Percentiles rank a stretch among this genome's conserved stretches.
Evolutionary conservation across 2,888 invertebrate genomes (phyloP).

Genomic region (Punctoribates punctum): DNA sequence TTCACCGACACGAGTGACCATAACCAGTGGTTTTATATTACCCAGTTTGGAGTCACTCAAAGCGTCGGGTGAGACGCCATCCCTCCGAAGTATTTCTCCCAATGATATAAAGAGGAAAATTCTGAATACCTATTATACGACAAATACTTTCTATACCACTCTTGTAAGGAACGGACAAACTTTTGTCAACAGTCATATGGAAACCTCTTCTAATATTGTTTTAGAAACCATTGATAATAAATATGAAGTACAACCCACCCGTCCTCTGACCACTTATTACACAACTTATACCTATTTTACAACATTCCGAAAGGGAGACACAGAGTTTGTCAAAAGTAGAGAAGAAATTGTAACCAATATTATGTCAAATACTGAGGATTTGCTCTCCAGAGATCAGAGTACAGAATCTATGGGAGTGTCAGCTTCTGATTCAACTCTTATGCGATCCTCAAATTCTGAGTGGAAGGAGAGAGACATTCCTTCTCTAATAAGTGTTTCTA

Average conservation of each 20-base stretch:
- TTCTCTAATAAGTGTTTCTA: not conserved
- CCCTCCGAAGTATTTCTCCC: not conserved
- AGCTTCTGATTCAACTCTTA: slow-evolving; percentile 67
- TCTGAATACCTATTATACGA: slow-evolving; percentile 51
- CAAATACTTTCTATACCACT: slow-evolving; percentile 59
- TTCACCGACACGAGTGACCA: slow-evolving; percentile 21
- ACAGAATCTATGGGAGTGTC: not conserved
- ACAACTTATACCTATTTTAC: slow-evolving; percentile 50
- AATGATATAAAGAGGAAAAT: slow-evolving; percentile 27
- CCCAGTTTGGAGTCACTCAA: slow-evolving; percentile 31
- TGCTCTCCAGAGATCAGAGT: not conserved
- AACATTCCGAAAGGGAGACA: slow-evolving; percentile 46
- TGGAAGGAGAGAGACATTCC: slow-evolving; percentile 50
- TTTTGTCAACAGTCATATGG: slow-evolving; percentile 35
- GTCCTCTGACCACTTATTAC: slow-evolving; percentile 46
- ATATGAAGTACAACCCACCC: not conserved
- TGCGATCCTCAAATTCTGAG: slow-evolving; percentile 66
- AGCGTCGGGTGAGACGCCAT: not conserved
- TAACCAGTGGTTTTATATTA: slow-evolving; percentile 48
- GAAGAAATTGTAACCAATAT: slow-evolving; percentile 44
- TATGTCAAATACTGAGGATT: not conserved
- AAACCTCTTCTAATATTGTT: slow-evolving; percentile 12
- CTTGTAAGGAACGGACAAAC: slow-evolving; percentile 59
- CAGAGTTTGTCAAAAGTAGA: slow-evolving; percentile 45
- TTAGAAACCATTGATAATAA: not conserved